These are phyloP conservation scores for Poeciliopsis gracilis DNA, from an alignment of 2,797 vertebrate genomes.

Conservation along the genomic window DNA sequence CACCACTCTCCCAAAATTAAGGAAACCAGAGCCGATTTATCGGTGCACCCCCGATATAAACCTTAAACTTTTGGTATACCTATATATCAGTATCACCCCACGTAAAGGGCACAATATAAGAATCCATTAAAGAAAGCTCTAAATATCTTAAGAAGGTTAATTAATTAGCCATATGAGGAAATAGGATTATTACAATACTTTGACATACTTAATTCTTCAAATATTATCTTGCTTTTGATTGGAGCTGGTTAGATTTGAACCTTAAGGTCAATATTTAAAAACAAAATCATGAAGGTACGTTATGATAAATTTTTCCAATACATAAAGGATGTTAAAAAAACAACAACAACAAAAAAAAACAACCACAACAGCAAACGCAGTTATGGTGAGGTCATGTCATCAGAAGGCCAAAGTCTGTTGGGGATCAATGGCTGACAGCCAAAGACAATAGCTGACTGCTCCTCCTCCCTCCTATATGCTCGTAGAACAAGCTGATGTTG, in stretches of 20 bases:
- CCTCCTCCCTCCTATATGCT: constrained; percentile 56
- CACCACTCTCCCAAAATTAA: too few species aligned
- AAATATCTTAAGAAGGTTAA: neutral
- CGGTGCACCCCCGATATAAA: neutral
- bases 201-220: neutral
- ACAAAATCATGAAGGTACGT: neutral
- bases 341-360: neutral
- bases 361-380: constrained; percentile 22
- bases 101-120: neutral
- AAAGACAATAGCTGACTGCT: constrained; percentile 61
- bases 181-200: neutral
- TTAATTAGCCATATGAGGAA: neutral
- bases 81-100: neutral
- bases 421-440: constrained; percentile 37
- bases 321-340: neutral
- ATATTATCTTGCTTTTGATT: neutral
- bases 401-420: constrained; percentile 13
- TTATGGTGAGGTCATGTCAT: constrained; percentile 44
- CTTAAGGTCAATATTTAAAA: neutral
- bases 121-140: neutral
- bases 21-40: too few species aligned
- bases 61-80: neutral
- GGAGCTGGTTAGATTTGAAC: neutral
- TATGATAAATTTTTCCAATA: neutral
- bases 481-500: constrained; percentile 42